These are phyloP conservation scores for Vultur gryphus DNA, from an alignment of 2,797 vertebrate species.

Conservation along the genomic window DNA sequence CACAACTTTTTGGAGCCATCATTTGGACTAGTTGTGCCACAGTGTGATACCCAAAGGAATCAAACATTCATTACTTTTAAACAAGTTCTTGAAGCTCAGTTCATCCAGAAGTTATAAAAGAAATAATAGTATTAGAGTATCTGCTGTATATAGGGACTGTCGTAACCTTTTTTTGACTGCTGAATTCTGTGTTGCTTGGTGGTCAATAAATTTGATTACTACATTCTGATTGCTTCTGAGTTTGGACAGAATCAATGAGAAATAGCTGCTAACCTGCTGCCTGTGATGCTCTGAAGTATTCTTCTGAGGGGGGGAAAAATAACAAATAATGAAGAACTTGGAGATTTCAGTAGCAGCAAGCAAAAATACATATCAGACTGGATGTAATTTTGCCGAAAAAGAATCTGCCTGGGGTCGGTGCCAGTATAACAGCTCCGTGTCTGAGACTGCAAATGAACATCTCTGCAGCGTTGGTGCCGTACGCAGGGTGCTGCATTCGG, in stretches of 20 bases:
- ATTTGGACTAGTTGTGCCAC: background rate
- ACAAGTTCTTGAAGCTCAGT: background rate
- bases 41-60: background rate
- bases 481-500: rapidly evolving
- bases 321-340: background rate
- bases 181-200: background rate
- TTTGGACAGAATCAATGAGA: background rate
- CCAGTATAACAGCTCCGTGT: background rate
- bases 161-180: background rate
- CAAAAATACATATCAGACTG: background rate
- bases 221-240: background rate
- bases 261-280: background rate
- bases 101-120: background rate
- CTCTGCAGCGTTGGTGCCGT: rapidly evolving
- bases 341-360: background rate
- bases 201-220: background rate
- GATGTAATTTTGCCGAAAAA: background rate
- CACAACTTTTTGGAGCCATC: background rate
- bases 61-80: background rate
- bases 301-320: background rate
- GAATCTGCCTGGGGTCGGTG: background rate
- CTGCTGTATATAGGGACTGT: background rate
- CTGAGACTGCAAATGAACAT: background rate
- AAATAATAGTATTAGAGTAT: background rate
- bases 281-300: background rate